Evolutionary conservation across 1,140 invertebrate species (phyloP), one percentile per base, ranked within the genome.

Genomic region (Camponotus floridanus): DNA sequence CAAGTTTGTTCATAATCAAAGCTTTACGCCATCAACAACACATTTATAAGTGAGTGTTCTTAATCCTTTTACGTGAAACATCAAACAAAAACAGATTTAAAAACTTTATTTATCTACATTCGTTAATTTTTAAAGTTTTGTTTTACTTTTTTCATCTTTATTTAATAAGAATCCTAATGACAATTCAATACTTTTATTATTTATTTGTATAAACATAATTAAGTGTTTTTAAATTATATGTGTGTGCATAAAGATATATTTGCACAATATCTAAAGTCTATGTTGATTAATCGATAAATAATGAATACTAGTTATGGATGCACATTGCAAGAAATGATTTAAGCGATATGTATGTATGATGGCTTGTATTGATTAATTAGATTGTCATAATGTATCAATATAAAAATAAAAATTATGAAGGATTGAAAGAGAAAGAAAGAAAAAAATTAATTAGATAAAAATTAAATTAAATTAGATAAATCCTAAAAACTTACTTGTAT

Each of bases 201-300:
- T 62, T 15, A 4, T 26, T 26, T 1, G 26, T 26, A 26, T 3
- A 33, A 51, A 5, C 13, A 51, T 15, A 21, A 48, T 62, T 62
- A 31, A 61, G 45, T 45, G 13, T 11, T 65, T 36, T 36, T 65
- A 62, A 70, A 59, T 73, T 73, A 51, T 42, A 42, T 18, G 26
- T 26, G 59, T 18, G 26, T 26, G 59, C 1, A 31, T 21, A 59
- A 68, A 59, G 26, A 21, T 61, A 3, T 31, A 83, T 83, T 73
- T 74, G n/a, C 42, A 26, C 8, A 59, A 45, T 81, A 64, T 76
- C 59, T 64, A 64, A 31, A 64, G 51, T 85, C 59, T 57, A 61
- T 18, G 5, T 65, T 64, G 15, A 76, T 78, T 85, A 74, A 76
- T 76, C 33, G 65, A 59, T 4, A n/a, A 45, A 48, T 81, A 70